Conservation (phyloP, 2,113 vertebrate genomes). For the Callopanchax toddi region DNA sequence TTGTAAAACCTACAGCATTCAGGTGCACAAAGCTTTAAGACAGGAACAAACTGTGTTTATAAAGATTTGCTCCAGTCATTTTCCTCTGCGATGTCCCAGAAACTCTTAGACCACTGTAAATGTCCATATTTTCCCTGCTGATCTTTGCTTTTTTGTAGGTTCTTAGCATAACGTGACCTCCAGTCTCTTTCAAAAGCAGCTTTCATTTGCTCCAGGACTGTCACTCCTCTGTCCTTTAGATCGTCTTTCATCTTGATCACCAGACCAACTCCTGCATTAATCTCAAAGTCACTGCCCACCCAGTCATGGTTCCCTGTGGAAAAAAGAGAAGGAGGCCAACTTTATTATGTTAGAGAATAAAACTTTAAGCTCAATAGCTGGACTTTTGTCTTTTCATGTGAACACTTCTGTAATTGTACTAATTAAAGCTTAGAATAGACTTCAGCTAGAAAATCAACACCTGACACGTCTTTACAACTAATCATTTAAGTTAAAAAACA, state of each 20-base stretch:
- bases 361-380: too few relatives aligned
- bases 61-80: conserved; percentile 45
- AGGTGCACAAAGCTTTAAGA: conserved; percentile 17
- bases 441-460: too few relatives aligned
- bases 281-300: conserved; percentile 88
- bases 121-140: conserved; percentile 49
- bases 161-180: conserved; percentile 87
- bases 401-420: too few relatives aligned
- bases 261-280: conserved; percentile 88
- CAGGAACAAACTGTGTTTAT: conserved; percentile 42
- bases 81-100: conserved; percentile 24
- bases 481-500: too few relatives aligned
- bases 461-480: too few relatives aligned
- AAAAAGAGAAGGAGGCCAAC: too few relatives aligned
- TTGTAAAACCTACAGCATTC: conserved; percentile 22
- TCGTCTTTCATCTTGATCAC: conserved; percentile 82
- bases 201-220: conserved; percentile 85
- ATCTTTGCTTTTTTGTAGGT: conserved; percentile 69
- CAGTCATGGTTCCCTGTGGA: conserved; percentile 89
- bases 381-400: too few relatives aligned
- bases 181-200: conserved; percentile 92
- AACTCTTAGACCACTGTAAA: conserved; percentile 10
- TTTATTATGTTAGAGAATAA: too few relatives aligned
- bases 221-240: conserved; percentile 56
- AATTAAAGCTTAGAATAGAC: too few relatives aligned